Percentiles rank a stretch among this genome's conserved stretches.
phyloP scores from a whole-genome alignment of 2,888 invertebrate genomes.

The Hirtodrosophila trivittata region DNA sequence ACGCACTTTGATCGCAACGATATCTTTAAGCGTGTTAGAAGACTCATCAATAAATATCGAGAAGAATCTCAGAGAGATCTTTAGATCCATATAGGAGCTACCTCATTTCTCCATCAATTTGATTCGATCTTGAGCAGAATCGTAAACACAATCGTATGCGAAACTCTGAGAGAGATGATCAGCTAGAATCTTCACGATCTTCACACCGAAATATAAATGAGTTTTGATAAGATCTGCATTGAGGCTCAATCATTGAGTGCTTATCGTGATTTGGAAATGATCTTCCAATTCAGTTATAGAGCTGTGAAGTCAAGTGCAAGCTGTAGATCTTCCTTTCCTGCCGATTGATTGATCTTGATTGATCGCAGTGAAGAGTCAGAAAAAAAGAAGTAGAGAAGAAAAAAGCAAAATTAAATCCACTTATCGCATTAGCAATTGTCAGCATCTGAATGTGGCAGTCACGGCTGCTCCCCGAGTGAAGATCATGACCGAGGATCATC shows the following conservation, averaged over 20 bases:
- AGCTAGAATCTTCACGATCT: conserved; percentile 23
- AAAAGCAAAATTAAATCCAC: conserved; percentile 52
- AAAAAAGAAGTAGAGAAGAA: not conserved
- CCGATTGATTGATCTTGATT: conserved; percentile 67
- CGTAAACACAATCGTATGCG: too few species aligned
- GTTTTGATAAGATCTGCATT: conserved; percentile 35
- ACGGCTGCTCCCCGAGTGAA: conserved; percentile 39
- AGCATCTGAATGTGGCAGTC: conserved; percentile 67
- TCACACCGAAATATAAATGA: conserved; percentile 27
- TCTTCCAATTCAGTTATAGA: conserved; percentile 27
- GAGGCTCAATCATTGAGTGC: conserved; percentile 27
- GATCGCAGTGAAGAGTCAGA: conserved; percentile 42
- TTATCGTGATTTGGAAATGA: conserved; percentile 43
- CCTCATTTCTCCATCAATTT: too few species aligned
- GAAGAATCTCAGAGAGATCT: too few species aligned
- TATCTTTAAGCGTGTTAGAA: too few species aligned
- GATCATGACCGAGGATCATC: conserved; percentile 71
- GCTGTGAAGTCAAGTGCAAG: conserved; percentile 64
- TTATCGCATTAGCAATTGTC: conserved; percentile 62
- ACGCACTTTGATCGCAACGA: too few species aligned
- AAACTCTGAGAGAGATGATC: not conserved
- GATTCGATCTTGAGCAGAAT: too few species aligned
- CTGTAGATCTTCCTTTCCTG: conserved; percentile 29
- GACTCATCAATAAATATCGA: too few species aligned
- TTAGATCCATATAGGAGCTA: too few species aligned